Percentiles rank a stretch among this genome's conserved stretches.
phyloP scores from a whole-genome alignment of 2,888 invertebrate species.

The Orchesellides sinensis region DNA sequence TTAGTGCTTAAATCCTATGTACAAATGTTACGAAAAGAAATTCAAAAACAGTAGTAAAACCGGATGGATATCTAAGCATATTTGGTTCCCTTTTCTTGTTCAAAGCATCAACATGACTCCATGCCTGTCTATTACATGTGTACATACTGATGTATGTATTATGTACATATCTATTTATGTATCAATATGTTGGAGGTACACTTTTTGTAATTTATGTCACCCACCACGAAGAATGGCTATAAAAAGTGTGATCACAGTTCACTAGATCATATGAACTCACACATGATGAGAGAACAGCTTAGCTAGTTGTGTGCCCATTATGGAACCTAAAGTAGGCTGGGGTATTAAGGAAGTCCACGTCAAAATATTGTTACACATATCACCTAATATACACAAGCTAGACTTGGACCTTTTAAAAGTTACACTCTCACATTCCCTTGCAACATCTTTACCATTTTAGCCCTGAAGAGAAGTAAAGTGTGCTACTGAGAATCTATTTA shows the following conservation, averaged over 20 bases:
- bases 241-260: slow-evolving; percentile 39
- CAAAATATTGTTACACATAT: slow-evolving; percentile 21
- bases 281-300: slow-evolving; percentile 37
- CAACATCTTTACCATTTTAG: background rate
- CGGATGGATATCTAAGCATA: slow-evolving; percentile 16
- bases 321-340: slow-evolving; percentile 31
- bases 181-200: too few relatives aligned
- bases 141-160: background rate
- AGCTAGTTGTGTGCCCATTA: slow-evolving; percentile 30
- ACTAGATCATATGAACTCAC: slow-evolving; percentile 41
- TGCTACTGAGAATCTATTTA: slow-evolving; percentile 26
- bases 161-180: background rate
- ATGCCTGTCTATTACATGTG: background rate
- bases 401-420: slow-evolving; percentile 1
- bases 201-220: background rate
- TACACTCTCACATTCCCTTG: background rate
- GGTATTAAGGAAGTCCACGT: slow-evolving; percentile 39
- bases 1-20: slow-evolving; percentile 58
- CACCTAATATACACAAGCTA: background rate
- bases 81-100: background rate
- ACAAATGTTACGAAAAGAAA: slow-evolving; percentile 57
- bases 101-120: background rate
- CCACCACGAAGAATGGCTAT: too few relatives aligned
- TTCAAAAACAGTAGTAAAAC: slow-evolving; percentile 30
- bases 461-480: background rate